Evolutionary conservation across 2,113 vertebrate species (phyloP), one percentile per base, ranked within the genome.

Genomic region (Gorsachius goisagi): DNA sequence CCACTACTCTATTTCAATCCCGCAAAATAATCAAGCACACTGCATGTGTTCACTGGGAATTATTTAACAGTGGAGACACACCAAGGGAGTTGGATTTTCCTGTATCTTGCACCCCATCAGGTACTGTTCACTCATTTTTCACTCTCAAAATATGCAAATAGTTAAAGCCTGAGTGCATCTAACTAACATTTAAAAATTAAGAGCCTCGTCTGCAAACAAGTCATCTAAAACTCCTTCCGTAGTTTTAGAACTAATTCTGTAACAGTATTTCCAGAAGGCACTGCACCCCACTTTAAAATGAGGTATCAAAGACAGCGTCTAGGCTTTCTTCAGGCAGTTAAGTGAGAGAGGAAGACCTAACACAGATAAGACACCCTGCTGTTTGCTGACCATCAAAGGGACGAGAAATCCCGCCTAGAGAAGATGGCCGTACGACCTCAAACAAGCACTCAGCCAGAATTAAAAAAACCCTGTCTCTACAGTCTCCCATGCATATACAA

Each of bases 401-500:
- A 88, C 0, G 1, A 72, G 41, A 85, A 90, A 92, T 47, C 52
- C 32, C 8, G 50, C 49, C 79, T 68, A 72, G 35, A 93, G 78
- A 90, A 85, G 72, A 83, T 60, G 86, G 67, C 75, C 83, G 75
- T 52, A 68, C n/a, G 85, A 37, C 55, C 82, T 95, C 86, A 90
- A 96, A 93, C 47, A 95, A 88, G 56, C 71, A 88, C 93, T 88
- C 53, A 85, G 60, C 18, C 8, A 53, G 30, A 92, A 88, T 56
- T 56, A 33, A 79, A 82, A 14, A 82, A 14, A 6, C 4, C 44
- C 72, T 63, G 60, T 81, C 73, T 80, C 88, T 83, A 64, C 66
- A 58, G 71, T 75, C 82, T 79, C 44, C 66, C 1, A 1, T 52
- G 26, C 11, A 20, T 71, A 93, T n/a, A 82, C 39, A 82, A 75